Base-by-base conservation (phyloP, 2,888 invertebrate species). In the Hirtodrosophila trivittata region DNA sequence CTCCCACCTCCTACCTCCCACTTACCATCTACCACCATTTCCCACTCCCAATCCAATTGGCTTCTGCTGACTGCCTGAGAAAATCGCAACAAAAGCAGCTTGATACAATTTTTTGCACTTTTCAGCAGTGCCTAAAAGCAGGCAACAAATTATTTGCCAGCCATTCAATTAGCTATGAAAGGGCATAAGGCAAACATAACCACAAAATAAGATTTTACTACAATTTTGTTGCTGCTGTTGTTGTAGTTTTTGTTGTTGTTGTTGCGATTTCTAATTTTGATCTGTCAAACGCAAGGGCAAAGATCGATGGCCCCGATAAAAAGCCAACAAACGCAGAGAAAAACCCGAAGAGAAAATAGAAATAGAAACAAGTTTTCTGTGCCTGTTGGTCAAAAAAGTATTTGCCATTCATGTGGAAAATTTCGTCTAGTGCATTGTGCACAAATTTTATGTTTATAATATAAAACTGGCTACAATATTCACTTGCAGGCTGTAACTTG, bases 301-400 rank as follows among this genome's bases (percentile, higher is more conserved):
- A 87, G 87, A 87, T 88, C 87, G 87, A 87, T 87, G 87, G 87
- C 78, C 75, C 60, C 78, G 87, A 87, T 87, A 87, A 87, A 85
- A 81, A 66, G 64, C 59, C 55, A 21, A 55, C 56, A 64, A 49
- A 50, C 39, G 43, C 41, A 42, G 38, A 50, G 30, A 43, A n/a
- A 42, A 18, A 6, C 12, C 18, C 18, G 18, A 46, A 41, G 16
- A 28, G 21, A 26, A 45, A 30, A 33, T 9, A 37, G 5, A 9
- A 10, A 10, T 12, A 33, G 18, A 13, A 12, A 10, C 5, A 33
- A 12, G 4, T 54, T 33, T 30, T 8, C 8, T 12, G 14, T 50
- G 63, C 26, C 46, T 30, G 35, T 33, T 47, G 47, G 41, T 18
- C 51, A 75, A 75, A 77, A 21, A 21, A 21, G 54, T 65, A 62